These are phyloP conservation scores for Aphaenogaster rudis DNA, from an alignment of 1,140 invertebrate species.

Conservation along the genomic window DNA sequence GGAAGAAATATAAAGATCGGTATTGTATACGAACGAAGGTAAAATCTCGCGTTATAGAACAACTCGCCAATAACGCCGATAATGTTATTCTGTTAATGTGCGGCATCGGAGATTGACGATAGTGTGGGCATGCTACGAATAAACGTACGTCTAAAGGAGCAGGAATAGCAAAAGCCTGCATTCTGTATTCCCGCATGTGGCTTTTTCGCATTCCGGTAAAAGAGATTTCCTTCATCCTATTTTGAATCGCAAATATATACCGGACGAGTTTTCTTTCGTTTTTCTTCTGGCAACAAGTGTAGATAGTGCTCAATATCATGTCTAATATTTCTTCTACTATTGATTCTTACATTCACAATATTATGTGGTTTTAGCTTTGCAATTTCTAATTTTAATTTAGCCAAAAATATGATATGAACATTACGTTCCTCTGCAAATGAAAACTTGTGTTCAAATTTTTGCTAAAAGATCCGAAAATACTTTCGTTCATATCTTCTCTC, in stretches of 20 bases:
- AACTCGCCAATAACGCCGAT: conserved; percentile 7
- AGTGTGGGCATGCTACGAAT: not conserved
- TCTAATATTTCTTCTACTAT: not conserved
- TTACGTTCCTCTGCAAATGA: not conserved
- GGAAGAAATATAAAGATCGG: conserved; percentile 6
- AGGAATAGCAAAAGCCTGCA: conserved; percentile 26
- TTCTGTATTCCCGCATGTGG: conserved; percentile 48
- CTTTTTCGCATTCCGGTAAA: conserved; percentile 53
- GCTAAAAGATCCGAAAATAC: conserved; percentile 5
- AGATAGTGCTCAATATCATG: conserved; percentile 23
- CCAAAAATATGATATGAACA: not conserved
- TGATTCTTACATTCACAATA: not conserved
- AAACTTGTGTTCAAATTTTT: not conserved
- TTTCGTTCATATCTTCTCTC: not conserved
- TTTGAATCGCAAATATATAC: conserved; percentile 48
- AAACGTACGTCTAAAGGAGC: conserved; percentile 17
- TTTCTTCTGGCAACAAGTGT: conserved; percentile 31
- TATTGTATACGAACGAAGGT: not conserved
- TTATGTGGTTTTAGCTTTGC: not conserved
- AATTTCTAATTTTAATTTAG: not conserved
- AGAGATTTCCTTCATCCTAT: conserved; percentile 61
- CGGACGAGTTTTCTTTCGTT: conserved; percentile 45
- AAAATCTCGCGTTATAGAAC: conserved; percentile 19
- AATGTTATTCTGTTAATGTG: conserved; percentile 38
- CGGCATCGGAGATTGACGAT: conserved; percentile 1